phyloP scores from a whole-genome alignment of 23 tunicate genomes.

The Halocynthia roretzi region DNA sequence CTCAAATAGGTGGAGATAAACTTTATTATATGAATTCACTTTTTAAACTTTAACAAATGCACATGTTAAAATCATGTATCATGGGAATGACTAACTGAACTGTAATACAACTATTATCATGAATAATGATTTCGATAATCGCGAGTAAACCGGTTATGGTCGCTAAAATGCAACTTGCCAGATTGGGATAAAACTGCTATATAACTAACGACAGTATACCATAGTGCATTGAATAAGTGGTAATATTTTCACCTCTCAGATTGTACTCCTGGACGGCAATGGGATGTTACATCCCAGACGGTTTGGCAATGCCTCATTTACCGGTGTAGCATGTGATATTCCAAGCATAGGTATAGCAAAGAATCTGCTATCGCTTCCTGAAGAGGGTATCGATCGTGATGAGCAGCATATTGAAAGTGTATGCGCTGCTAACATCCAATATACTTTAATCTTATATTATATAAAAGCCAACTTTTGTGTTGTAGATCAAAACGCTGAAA shows the following conservation, averaged over 20 bases:
- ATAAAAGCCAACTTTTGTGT: neutral
- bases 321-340: constrained; percentile 49
- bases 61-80: too few relatives aligned
- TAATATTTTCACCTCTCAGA: constrained; percentile 9
- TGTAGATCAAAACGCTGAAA: constrained; percentile 8
- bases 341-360: constrained; percentile 71
- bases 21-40: too few relatives aligned
- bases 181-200: too few relatives aligned
- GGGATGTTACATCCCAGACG: constrained; percentile 39
- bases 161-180: too few relatives aligned
- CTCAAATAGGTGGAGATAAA: too few relatives aligned
- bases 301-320: constrained; percentile 56
- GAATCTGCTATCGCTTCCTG: constrained; percentile 35
- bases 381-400: constrained; percentile 34
- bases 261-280: constrained; percentile 75
- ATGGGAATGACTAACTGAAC: too few relatives aligned
- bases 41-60: too few relatives aligned
- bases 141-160: too few relatives aligned
- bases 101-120: too few relatives aligned
- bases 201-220: neutral
- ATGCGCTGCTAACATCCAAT: neutral
- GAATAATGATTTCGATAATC: too few relatives aligned
- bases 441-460: neutral
- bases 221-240: neutral
- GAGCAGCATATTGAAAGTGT: constrained; percentile 26